phyloP scores from a whole-genome alignment of 1,140 invertebrate species.

The Drosophila grimshawi region DNA sequence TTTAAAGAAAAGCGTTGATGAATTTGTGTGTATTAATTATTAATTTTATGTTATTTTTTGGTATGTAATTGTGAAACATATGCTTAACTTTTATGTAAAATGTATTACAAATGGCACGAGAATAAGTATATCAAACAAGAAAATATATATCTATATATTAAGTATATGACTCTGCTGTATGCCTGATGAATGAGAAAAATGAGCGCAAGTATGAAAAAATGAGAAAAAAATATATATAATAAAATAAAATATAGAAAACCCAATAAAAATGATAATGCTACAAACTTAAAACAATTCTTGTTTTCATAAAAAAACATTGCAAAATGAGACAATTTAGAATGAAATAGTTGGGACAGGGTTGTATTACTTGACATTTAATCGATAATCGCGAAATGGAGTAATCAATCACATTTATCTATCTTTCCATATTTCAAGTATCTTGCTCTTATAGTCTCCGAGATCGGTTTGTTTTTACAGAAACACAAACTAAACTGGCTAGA shows the following conservation, averaged over 20 bases:
- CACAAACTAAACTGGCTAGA: too few species aligned
- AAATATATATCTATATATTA: constrained; percentile 12
- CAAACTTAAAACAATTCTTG: constrained; percentile 28
- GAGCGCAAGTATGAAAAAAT: constrained; percentile 69
- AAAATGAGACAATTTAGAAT: too few species aligned
- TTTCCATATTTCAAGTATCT: too few species aligned
- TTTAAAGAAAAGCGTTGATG: constrained; percentile 15
- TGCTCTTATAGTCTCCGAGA: too few species aligned
- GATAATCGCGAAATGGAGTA: too few species aligned
- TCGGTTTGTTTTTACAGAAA: too few species aligned
- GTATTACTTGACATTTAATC: too few species aligned
- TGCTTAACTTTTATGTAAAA: constrained; percentile 56
- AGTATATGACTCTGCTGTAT: constrained; percentile 43
- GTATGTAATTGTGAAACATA: constrained; percentile 53
- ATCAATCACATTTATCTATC: too few species aligned
- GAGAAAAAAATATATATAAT: constrained; percentile 37
- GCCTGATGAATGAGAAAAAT: constrained; percentile 54
- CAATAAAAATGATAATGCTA: constrained; percentile 75
- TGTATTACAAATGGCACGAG: constrained; percentile 44
- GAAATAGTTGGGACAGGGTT: too few species aligned
- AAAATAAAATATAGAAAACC: constrained; percentile 61
- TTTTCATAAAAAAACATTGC: too few species aligned
- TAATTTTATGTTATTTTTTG: constrained; percentile 1
- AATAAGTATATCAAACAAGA: constrained; percentile 9
- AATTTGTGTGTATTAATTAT: constrained; percentile 38